Percentiles rank a stretch among this genome's conserved stretches.
Evolutionary conservation across 2,797 vertebrate genomes (phyloP).

Genomic region (Diplodus puntazzo): DNA sequence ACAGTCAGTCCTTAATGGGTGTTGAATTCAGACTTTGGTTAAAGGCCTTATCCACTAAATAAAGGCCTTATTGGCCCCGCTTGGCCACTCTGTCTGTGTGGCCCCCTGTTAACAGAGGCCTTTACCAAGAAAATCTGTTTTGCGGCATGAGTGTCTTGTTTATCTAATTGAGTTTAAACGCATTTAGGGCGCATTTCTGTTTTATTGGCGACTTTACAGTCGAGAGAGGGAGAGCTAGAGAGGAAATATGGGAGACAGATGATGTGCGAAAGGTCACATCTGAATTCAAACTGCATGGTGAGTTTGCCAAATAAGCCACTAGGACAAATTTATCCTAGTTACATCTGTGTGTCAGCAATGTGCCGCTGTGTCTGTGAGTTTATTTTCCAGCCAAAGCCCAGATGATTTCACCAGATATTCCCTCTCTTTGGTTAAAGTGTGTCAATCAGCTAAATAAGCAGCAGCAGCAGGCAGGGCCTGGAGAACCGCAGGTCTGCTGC

Average conservation of each 20-base stretch:
- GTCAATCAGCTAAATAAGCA: constrained; percentile 43
- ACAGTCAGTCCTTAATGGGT: constrained; percentile 2
- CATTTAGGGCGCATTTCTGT: constrained; percentile 26
- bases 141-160: constrained; percentile 1
- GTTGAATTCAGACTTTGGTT: constrained; percentile 39
- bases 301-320: constrained; percentile 43
- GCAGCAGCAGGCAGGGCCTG: constrained; percentile 26
- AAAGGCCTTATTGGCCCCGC: constrained; percentile 19
- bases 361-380: constrained; percentile 19
- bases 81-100: constrained; percentile 12
- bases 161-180: constrained; percentile 36
- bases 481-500: constrained; percentile 10
- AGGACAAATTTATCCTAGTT: constrained; percentile 20
- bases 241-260: constrained; percentile 41
- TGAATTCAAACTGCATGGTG: constrained; percentile 35
- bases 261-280: constrained; percentile 43
- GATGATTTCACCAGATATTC: constrained; percentile 40
- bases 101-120: constrained; percentile 8
- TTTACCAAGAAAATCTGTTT: constrained; percentile 14
- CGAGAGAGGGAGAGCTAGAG: constrained; percentile 13
- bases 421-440: constrained; percentile 37
- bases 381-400: constrained; percentile 36
- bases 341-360: constrained; percentile 34
- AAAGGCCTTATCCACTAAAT: constrained; percentile 21
- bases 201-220: constrained; percentile 30